Conservation (phyloP, 2,113 vertebrate species). For the Protomyctophum bolini region DNA sequence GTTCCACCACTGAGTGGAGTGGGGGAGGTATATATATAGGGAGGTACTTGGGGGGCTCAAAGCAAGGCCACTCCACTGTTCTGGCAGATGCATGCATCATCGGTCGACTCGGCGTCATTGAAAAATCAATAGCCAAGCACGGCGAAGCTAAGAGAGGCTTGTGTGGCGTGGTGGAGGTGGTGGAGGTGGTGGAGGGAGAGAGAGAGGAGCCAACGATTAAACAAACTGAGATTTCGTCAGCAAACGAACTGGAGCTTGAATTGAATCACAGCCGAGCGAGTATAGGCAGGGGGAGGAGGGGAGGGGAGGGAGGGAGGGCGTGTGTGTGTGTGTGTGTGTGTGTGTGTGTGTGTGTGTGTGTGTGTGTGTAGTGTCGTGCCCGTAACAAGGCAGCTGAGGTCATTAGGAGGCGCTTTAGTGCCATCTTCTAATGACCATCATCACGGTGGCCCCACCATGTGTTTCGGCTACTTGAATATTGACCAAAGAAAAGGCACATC, state of each 20-base stretch:
- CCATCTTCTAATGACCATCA: slow-evolving; percentile 55
- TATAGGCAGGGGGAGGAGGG: not conserved
- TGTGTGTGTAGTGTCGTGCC: slow-evolving; percentile 22
- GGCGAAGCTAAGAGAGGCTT: slow-evolving; percentile 23
- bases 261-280: slow-evolving; percentile 49
- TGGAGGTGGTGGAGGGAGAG: too few species aligned
- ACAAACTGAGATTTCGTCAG: slow-evolving; percentile 54
- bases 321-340: too few species aligned
- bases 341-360: too few species aligned
- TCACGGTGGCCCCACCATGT: slow-evolving; percentile 36
- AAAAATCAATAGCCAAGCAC: slow-evolving; percentile 45
- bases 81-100: slow-evolving; percentile 36
- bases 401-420: slow-evolving; percentile 63
- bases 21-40: slow-evolving; percentile 44
- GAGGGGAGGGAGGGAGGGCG: too few species aligned
- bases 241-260: slow-evolving; percentile 53
- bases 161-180: not conserved
- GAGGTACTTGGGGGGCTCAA: slow-evolving; percentile 15
- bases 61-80: slow-evolving; percentile 40
- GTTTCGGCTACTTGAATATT: slow-evolving; percentile 45
- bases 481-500: slow-evolving; percentile 39
- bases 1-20: slow-evolving; percentile 11
- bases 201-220: slow-evolving; percentile 55
- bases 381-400: slow-evolving; percentile 57
- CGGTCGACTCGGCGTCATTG: slow-evolving; percentile 31